Base-by-base conservation (phyloP, 2,888 invertebrate species). In the Helleia helle region DNA sequence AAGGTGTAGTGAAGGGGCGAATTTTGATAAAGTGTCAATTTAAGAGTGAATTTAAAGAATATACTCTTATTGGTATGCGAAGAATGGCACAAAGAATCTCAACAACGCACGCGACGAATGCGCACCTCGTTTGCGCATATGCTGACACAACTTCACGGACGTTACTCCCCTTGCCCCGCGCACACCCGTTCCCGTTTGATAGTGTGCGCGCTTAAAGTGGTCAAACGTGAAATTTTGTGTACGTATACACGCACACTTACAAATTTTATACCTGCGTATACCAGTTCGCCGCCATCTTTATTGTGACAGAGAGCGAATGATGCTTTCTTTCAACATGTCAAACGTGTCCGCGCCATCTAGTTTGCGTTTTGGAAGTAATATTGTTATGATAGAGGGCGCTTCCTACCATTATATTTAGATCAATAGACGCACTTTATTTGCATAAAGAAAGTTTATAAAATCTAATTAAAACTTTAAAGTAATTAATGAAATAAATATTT, bases 31-130 rank as follows among this genome's bases (percentile, higher is more conserved):
- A 65, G 65, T 75, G 71, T 86, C 84, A 87, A 88, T 89, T 88
- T 87, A 80, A 80, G 86, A 87, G 88, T 88, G 88, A 88, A 89
- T 88, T 88, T 87, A 88, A 89, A 89, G 88, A 88, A 88, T 88
- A 86, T 87, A 87, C 88, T 87, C 87, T 88, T 89, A 88, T 88
- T 93, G 94, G 94, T 93, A 95, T 95, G 94, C 92, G 89, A 93
- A 92, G 94, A 94, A 95, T 95, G 94, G 92, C 93, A 94, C 93
- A 94, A 94, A 94, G 94, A 95, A 94, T 94, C 93, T 90, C 90
- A 93, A 94, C 93, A 93, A 94, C 94, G 94, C 93, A 92, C 88
- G 89, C 89, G 88, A 87, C 89, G 88, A 89, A 87, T 88, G 92
- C 92, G 92, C 92, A 92, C 86, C 88, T 88, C 87, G 88, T 88